Evolutionary conservation across 2,888 invertebrate species (phyloP).

Genomic region (Parnassius smintheus): DNA sequence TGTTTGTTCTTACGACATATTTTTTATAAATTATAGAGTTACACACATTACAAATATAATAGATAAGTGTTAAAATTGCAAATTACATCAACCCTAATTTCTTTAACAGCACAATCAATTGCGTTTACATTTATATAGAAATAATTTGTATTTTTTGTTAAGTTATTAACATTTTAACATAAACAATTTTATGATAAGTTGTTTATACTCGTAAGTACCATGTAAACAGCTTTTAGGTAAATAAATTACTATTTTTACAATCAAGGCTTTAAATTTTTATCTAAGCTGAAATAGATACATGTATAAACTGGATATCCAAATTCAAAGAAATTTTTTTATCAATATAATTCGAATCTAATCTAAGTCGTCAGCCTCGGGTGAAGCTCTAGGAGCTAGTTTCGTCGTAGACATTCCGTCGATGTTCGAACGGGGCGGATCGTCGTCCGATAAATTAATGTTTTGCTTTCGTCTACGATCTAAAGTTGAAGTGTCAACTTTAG

Average conservation of each 20-base stretch:
- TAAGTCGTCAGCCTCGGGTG: slow-evolving; percentile 65
- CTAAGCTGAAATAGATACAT: slow-evolving; percentile 20
- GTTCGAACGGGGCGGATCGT: slow-evolving; percentile 43
- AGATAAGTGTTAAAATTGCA: slow-evolving; percentile 8
- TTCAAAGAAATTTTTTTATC: slow-evolving; percentile 20
- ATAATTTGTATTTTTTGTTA: slow-evolving; percentile 1
- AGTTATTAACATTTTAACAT: slow-evolving; percentile 1
- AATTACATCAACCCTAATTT: not conserved
- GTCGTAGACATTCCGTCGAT: slow-evolving; percentile 33
- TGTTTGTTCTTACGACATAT: slow-evolving; percentile 16
- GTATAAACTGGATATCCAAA: slow-evolving; percentile 15
- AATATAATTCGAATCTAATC: slow-evolving; percentile 42
- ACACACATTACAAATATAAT: not conserved
- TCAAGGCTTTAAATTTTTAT: slow-evolving; percentile 18
- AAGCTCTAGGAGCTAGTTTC: slow-evolving; percentile 52
- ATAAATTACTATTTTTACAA: slow-evolving; percentile 9
- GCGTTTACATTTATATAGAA: slow-evolving; percentile 1
- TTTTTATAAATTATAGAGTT: slow-evolving; percentile 2
- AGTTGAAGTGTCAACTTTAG: slow-evolving; percentile 47
- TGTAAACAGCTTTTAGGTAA: slow-evolving; percentile 3
- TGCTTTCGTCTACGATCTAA: slow-evolving; percentile 68
- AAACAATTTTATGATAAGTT: slow-evolving; percentile 2
- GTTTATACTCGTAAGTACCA: slow-evolving; percentile 18
- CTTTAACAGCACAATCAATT: slow-evolving; percentile 4
- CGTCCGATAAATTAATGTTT: slow-evolving; percentile 37